Percentiles rank a stretch among this genome's conserved stretches.
These are phyloP conservation scores for Leptinotarsa defecta DNA, from an alignment of 1,140 invertebrate species.

Conservation along the genomic window DNA sequence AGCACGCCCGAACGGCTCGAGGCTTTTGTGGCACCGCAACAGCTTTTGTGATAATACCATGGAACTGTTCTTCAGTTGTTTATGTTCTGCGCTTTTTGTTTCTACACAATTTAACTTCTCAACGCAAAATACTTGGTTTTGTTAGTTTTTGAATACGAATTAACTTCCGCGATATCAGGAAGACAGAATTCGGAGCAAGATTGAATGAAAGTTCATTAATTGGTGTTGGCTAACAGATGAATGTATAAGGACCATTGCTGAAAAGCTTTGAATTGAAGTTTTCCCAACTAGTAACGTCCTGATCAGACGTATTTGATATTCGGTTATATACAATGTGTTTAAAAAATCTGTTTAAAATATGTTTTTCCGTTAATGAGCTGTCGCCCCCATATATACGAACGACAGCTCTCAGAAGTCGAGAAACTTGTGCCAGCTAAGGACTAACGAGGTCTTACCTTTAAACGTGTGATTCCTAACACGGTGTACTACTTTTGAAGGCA, in stretches of 20 bases:
- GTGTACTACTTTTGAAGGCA: not conserved
- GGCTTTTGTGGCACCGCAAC: constrained; percentile 47
- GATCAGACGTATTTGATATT: not conserved
- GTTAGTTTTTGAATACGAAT: constrained; percentile 1
- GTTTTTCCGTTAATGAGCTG: no score
- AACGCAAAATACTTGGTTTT: constrained; percentile 26
- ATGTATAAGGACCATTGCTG: not conserved
- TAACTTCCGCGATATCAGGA: not conserved
- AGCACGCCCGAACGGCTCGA: constrained; percentile 40
- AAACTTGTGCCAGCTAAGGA: no score
- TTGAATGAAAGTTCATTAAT: not conserved
- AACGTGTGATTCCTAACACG: no score
- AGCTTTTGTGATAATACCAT: constrained; percentile 49
- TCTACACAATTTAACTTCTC: constrained; percentile 39
- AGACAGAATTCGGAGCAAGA: not conserved
- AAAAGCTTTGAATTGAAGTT: no score
- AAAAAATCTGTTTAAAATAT: no score
- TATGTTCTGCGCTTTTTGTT: constrained; percentile 39
- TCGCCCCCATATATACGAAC: no score
- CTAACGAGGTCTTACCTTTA: no score
- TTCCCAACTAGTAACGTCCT: no score
- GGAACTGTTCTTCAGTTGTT: constrained; percentile 45
- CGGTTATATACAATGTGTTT: not conserved
- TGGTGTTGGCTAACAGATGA: not conserved
- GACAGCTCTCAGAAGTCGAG: no score